A percentile compares a stretch with the other conserved stretches of the same genome.
phyloP scores from a whole-genome alignment of 1,140 invertebrate genomes.

The Brachionus plicatilis region DNA sequence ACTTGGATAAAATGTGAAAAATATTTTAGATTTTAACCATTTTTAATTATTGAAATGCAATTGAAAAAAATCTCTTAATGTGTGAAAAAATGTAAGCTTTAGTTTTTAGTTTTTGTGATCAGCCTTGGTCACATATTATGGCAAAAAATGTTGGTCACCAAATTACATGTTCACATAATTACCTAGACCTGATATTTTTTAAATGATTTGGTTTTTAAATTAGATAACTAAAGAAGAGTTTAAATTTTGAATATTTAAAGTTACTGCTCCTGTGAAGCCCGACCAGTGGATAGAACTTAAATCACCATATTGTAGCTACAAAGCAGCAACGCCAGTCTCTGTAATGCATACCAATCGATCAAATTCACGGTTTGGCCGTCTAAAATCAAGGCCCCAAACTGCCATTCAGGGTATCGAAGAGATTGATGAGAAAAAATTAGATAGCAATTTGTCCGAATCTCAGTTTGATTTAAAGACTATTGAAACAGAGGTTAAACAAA shows the following conservation, averaged over 20 bases:
- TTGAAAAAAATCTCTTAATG: no score
- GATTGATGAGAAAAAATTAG: constrained; percentile 50
- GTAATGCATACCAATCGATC: constrained; percentile 43
- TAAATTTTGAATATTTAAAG: not conserved
- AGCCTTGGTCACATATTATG: no score
- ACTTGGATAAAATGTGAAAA: no score
- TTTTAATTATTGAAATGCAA: no score
- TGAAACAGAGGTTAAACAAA: not conserved
- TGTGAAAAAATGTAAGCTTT: no score
- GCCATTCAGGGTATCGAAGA: constrained; percentile 48
- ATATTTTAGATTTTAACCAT: no score
- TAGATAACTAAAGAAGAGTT: not conserved
- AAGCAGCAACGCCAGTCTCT: constrained; percentile 48
- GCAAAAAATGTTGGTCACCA: no score
- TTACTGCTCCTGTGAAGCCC: constrained; percentile 43
- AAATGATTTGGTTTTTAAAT: not conserved
- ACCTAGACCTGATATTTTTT: not conserved
- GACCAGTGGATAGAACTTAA: constrained; percentile 53
- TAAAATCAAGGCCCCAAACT: constrained; percentile 44
- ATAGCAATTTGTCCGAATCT: constrained; percentile 17
- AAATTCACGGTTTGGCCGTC: constrained; percentile 41
- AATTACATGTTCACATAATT: no score
- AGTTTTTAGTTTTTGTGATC: no score
- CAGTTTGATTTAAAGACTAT: not conserved
- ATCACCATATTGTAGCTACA: constrained; percentile 54